A percentile compares a stretch with the other conserved stretches of the same genome.
Conservation (phyloP, 2,113 vertebrate genomes). For the Thunnus maccoyii region DNA sequence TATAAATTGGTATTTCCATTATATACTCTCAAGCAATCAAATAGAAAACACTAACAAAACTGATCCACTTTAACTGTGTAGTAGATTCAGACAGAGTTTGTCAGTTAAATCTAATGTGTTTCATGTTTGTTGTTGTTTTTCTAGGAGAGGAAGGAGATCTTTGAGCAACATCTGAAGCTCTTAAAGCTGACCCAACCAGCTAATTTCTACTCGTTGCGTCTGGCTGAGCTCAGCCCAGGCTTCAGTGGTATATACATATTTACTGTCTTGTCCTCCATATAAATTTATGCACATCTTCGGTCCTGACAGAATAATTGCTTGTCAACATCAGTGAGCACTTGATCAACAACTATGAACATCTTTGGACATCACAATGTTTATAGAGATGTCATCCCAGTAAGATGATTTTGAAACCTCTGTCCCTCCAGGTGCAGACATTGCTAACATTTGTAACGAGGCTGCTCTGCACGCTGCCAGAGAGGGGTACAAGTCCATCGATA, state of each 20-base stretch:
- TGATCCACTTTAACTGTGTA: neutral
- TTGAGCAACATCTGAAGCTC: constrained; percentile 95
- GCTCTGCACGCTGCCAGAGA: constrained; percentile 96
- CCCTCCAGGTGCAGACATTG: constrained; percentile 95
- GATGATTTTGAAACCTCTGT: neutral
- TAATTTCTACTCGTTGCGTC: constrained; percentile 91
- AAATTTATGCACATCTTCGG: constrained; percentile 1
- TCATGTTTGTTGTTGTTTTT: constrained; percentile 6
- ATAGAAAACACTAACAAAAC: too few relatives aligned
- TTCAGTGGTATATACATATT: constrained; percentile 90
- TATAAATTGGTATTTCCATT: too few relatives aligned
- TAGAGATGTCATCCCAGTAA: neutral
- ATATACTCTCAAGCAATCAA: neutral
- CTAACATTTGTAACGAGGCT: constrained; percentile 97
- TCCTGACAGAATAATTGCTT: neutral
- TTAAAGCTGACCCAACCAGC: constrained; percentile 92
- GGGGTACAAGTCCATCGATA: constrained; percentile 92
- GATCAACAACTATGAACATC: neutral
- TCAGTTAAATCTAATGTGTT: neutral
- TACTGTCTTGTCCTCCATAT: neutral
- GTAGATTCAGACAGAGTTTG: neutral
- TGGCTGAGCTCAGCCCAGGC: constrained; percentile 96
- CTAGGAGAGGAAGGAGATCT: constrained; percentile 97
- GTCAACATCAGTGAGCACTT: neutral
- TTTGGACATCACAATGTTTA: neutral